Evolutionary conservation across 2,113 vertebrate species (phyloP), one percentile per base, ranked within the genome.

Genomic region (Eudorcas thomsonii): DNA sequence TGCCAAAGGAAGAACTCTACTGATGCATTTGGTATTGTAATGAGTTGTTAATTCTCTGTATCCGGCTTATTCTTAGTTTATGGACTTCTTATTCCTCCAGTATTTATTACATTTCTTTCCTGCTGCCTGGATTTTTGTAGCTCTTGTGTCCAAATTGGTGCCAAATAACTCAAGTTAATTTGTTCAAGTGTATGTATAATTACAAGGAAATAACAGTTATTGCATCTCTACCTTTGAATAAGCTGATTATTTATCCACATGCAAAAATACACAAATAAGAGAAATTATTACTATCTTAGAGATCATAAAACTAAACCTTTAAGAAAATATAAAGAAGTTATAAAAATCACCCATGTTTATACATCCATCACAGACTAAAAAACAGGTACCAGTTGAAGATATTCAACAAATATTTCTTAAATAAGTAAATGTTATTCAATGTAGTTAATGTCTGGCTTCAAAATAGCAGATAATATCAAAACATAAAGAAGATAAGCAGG

Each of bases 131-230:
- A 81, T 81, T 92, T 90, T 55, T 95, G 23, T 80, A 43, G 78
- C 87, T 92, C 74, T 23, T 45, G 17, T 64, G 48, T 64, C 26
- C 74, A 97, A 92, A 96, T 90, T 10, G 14, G 10, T 50, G 60
- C 33, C 62, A 62, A 90, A 78, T 84, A 90, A 87, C 64, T 91
- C 91, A 94, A 83, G 23, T 95, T 96, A 87, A 96, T 97, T 91
- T 98, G 67, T 83, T 93, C 64, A 86, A 74, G 6, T 71, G 55
- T 90, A 64, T 91, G 25, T 89, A 88, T 87, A 96, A 92, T 96
- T 97, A 88, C 12, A 96, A 94, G 33, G 80, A 95, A 96, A 93
- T 80, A 91, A 67, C 48, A 88, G 62, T 95, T 90, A 84, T 54
- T 94, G 21, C 64, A n/a, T 91, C 59, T 95, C 71, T 86, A 52